Evolutionary conservation across 2,113 vertebrate species (phyloP).

Genomic region (Spea multiplicata): DNA sequence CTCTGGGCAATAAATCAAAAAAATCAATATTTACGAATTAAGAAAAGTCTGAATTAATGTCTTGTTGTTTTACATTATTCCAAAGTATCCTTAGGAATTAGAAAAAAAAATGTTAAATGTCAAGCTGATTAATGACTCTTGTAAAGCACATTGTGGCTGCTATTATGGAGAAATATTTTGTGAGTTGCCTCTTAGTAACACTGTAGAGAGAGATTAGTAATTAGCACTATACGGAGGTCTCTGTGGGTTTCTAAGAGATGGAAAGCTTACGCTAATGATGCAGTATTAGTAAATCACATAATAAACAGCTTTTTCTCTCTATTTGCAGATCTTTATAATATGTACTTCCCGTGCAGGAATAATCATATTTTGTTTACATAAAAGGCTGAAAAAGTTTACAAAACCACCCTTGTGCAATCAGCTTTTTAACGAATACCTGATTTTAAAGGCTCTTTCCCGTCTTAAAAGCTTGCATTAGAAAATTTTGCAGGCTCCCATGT

Average conservation of each 20-base stretch:
- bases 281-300: neutral
- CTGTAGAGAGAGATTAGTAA: slow-evolving; percentile 23
- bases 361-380: neutral
- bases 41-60: slow-evolving; percentile 50
- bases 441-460: too few relatives aligned
- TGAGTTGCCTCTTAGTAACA: neutral
- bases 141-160: slow-evolving; percentile 54
- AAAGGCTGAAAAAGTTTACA: neutral
- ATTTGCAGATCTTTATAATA: neutral
- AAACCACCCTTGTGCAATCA: neutral
- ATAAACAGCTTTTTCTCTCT: neutral
- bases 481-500: too few relatives aligned
- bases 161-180: slow-evolving; percentile 56
- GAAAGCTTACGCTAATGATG: slow-evolving; percentile 16
- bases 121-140: slow-evolving; percentile 58
- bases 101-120: slow-evolving; percentile 43
- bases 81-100: slow-evolving; percentile 47
- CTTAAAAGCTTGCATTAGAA: too few relatives aligned
- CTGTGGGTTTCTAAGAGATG: slow-evolving; percentile 1
- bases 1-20: slow-evolving; percentile 55
- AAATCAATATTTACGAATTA: slow-evolving; percentile 47
- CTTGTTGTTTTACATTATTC: slow-evolving; percentile 53
- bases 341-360: neutral
- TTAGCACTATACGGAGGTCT: slow-evolving; percentile 25
- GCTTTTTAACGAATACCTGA: neutral